Base-by-base conservation (phyloP, 2,888 invertebrate species). In the Girardia tigrina region DNA sequence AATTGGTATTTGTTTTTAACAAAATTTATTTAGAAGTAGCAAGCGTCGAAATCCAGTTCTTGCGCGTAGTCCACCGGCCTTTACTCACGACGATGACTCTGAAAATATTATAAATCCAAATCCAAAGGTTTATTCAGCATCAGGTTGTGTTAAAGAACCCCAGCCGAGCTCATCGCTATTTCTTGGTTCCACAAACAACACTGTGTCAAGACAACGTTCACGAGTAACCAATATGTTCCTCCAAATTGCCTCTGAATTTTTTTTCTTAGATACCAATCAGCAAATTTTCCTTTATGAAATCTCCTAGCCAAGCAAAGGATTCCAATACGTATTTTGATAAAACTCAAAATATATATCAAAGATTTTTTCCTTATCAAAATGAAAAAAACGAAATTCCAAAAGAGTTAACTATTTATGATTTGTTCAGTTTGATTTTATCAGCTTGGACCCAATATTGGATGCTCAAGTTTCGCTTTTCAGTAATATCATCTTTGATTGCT, bases 391-490 rank as follows among this genome's bases (percentile, higher is more conserved):
- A 56, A 56, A 56, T 56, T 20, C 56, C 56, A 23, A 56, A n/a
- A 56, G 56, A 56, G 56, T 56, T 56, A 23, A 56, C 56, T 56
- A 56, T 56, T 8, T 56, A 56, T n/a, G 56, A 56, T 56, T 56
- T 56, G 23, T 56, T 56, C 4, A 56, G 56, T 56, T n/a, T 56
- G 56, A 56, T 56, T 56, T 56, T 56, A 56, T 56, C 56, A 56
- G 56, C 56, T 56, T 56, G 56, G 56, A 56, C 56, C 56, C 56
- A 56, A 56, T 56, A 56, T n/a, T 56, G 56, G 56, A 56, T 56
- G 56, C 56, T 56, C 56, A 56, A 56, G 56, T 56, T 56, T 56
- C 56, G 56, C 23, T 56, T 56, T 56, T 56, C 56, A 56, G 56
- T 56, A 56, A 56, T 56, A 56, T 56, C 56, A n/a, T 56, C 56